Evolutionary conservation across 2,888 invertebrate genomes (phyloP), one percentile per base, ranked within the genome.

Genomic region (Himalopsyche japonica): DNA sequence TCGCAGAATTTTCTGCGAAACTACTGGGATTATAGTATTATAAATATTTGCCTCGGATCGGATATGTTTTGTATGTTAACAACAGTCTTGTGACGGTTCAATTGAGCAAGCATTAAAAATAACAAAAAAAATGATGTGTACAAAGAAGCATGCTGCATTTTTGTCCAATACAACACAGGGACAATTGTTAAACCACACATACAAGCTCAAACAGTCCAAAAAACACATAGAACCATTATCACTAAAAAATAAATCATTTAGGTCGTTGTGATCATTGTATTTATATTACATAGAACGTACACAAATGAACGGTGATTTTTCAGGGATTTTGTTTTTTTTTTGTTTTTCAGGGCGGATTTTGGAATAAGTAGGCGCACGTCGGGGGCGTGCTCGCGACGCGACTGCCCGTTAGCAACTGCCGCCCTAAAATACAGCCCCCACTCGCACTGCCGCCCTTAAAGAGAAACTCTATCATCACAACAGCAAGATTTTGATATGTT

Each of bases 401-500:
- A 77, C 48, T 49, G 57, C 34, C 84, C 82, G 85, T 79, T 77
- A 85, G 80, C 79, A 82, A 87, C 87, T 87, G 86, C 81, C 85
- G 81, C 82, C 86, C 86, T 49, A 70, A 70, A 70, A 70, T 70
- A 48, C 90, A 79, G 90, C 88, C 78, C 79, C 83, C 88, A 70
- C 79, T 82, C 32, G 88, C 90, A 90, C 48, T 92, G 91, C 84
- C 92, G 89, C 0, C 92, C 92, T 24, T 70, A 70, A 70, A 12
- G 70, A 70, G 70, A 30, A 8, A 15, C 20, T 27, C 70, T 70
- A 92, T 88, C 90, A 92, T 90, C 34, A 78, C 47, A 20, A 6
- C 70, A 30, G 12, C 27, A 7, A 24, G 20, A 27, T 70, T 27
- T 57, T 0, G 10, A 24, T 12, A 70, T 30, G 70, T 2, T 0